Conservation (phyloP, 1,140 invertebrate genomes). For the Thrips palmi region DNA sequence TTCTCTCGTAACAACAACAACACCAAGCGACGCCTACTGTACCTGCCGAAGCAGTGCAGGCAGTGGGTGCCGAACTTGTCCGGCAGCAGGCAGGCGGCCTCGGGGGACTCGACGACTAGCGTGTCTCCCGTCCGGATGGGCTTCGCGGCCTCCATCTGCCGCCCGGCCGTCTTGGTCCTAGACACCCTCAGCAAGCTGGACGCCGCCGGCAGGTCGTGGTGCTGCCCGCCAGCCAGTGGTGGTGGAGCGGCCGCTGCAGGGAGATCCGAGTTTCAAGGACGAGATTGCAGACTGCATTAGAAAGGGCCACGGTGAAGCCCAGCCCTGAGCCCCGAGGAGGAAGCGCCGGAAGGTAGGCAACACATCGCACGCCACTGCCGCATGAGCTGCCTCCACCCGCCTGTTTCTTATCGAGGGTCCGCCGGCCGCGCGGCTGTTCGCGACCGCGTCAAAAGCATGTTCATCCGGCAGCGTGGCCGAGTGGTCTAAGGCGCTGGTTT, state of each 20-base stretch:
- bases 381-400: conserved; percentile 4
- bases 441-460: no score
- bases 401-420: neutral
- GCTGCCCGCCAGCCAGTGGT: neutral
- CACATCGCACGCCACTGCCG: neutral
- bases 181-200: neutral
- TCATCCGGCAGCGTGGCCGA: no score
- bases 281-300: neutral
- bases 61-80: conserved; percentile 60
- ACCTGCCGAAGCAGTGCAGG: conserved; percentile 62
- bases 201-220: neutral
- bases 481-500: no score
- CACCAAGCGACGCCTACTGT: conserved; percentile 1
- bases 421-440: no score
- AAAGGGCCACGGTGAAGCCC: conserved; percentile 8
- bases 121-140: conserved; percentile 41
- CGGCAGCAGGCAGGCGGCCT: conserved; percentile 49
- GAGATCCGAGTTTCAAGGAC: neutral
- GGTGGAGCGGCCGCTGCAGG: neutral
- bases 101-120: conserved; percentile 51
- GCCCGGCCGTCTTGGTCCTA: conserved; percentile 25
- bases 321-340: neutral
- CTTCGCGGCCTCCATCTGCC: conserved; percentile 35
- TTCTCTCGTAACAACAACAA: no score
- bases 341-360: neutral